Base-by-base conservation (phyloP, 2,888 invertebrate species). In the Thymelicus sylvestris region DNA sequence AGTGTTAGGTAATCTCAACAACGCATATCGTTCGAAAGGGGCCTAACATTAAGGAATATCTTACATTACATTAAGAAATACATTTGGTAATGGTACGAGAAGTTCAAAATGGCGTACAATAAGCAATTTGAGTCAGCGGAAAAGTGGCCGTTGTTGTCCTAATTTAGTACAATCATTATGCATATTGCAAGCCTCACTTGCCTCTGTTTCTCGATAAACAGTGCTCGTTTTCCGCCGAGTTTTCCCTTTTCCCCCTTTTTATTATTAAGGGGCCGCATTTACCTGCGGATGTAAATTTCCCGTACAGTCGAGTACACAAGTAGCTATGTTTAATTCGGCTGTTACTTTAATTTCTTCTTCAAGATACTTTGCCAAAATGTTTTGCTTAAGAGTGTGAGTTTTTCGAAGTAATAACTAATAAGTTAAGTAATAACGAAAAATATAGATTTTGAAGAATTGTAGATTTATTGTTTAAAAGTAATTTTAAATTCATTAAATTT, bases 101-200 rank as follows among this genome's bases (percentile, higher is more conserved):
- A 83, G 83, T 81, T 79, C 79, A 82, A 84, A 89, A 85, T 76
- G 77, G 81, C 79, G 79, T 78, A 86, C 86, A 88, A 86, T 89
- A 90, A 89, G 88, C 88, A 90, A 89, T 89, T 88, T 84, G 81
- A 88, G 86, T 85, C 78, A 74, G 80, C 84, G 79, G 83, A 87
- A 89, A 88, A 84, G 82, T 85, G 83, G 80, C 84, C 81, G 81
- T 85, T 86, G 83, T 84, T 80, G 80, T 81, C 81, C 88, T 90
- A 91, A 92, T 91, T 90, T 89, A 91, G 86, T 88, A 89, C 90
- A 88, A 89, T 88, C 89, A 88, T 90, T 91, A 91, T 91, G 90
- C 91, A 91, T 91, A 92, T 89, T 90, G 88, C 84, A 89, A 83
- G 87, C 84, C 82, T 81, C 85, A 85, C 84, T 87, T 86, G 87